Evolutionary conservation across 2,888 invertebrate species (phyloP), one percentile per base, ranked within the genome.

Genomic region (Zonitis immaculata): DNA sequence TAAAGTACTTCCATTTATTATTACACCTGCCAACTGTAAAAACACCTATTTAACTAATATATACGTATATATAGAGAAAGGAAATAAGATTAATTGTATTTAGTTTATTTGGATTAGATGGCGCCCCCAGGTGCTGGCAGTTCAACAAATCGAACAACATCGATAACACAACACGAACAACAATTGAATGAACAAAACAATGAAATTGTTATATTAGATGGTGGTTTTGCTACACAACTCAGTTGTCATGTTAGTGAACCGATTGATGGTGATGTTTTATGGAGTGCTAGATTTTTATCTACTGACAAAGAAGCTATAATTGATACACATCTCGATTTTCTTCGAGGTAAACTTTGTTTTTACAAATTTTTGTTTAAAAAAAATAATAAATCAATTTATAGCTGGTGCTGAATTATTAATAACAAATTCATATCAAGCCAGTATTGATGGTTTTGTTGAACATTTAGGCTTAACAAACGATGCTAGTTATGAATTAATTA

Each of bases 361-460:
- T n/a, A n/a, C n/a, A n/a, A n/a, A n/a, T n/a, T n/a, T n/a, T n/a
- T n/a, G n/a, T n/a, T n/a, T n/a, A n/a, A n/a, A n/a, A n/a, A n/a
- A n/a, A n/a, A n/a, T n/a, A n/a, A n/a, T n/a, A n/a, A n/a, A n/a
- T n/a, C n/a, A n/a, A n/a, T n/a, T n/a, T n/a, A n/a, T 78, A 85
- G 92, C 90, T 70, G 95, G 95, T 16, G 88, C 94, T 35, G 88
- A 95, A 69, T 77, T 95, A 55, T 86, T 96, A 65, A 84, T 88
- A 69, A 94, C 95, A 32, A 89, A 90, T 68, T 92, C 92, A 42
- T 96, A 95, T 76, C 95, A 96, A 78, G 89, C 92, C 5, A 88
- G 88, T 49, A 78, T 88, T 51, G 83, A 82, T 48, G 88, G 92
- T 6, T 90, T 93, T 71, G 78, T 82, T 66, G 81, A 88, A 70